phyloP scores from a whole-genome alignment of 2,113 vertebrate genomes.

The Polypterus senegalus region DNA sequence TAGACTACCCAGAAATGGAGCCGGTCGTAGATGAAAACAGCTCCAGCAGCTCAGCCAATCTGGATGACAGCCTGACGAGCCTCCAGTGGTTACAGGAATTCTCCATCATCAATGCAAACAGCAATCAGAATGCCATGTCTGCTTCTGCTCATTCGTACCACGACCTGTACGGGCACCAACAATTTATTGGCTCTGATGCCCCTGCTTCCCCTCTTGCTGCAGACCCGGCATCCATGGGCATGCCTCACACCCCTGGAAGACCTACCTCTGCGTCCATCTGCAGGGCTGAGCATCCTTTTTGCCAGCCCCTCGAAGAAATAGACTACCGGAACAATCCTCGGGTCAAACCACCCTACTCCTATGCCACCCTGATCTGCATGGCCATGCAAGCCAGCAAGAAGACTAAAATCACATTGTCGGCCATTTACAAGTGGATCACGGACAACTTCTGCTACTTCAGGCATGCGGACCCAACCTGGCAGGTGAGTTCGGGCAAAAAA shows the following conservation, averaged over 20 bases:
- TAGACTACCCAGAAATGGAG: slow-evolving; percentile 44
- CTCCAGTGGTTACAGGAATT: slow-evolving; percentile 92
- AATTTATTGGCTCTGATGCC: slow-evolving; percentile 41
- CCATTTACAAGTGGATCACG: slow-evolving; percentile 93
- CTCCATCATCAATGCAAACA: slow-evolving; percentile 60
- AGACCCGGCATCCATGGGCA: slow-evolving; percentile 71
- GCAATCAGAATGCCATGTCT: slow-evolving; percentile 34
- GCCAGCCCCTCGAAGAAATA: slow-evolving; percentile 67
- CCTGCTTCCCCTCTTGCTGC: slow-evolving; percentile 74
- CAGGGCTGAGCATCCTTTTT: slow-evolving; percentile 36
- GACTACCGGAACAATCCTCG: slow-evolving; percentile 76
- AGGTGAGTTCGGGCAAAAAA: slow-evolving; percentile 45
- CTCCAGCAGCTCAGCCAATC: slow-evolving; percentile 36
- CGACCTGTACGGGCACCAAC: slow-evolving; percentile 48
- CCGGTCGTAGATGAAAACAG: slow-evolving; percentile 50
- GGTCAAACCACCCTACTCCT: slow-evolving; percentile 82
- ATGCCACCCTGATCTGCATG: slow-evolving; percentile 92
- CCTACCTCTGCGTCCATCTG: slow-evolving; percentile 66
- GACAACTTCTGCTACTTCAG: slow-evolving; percentile 95
- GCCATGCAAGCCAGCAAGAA: slow-evolving; percentile 83
- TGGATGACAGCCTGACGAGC: slow-evolving; percentile 88
- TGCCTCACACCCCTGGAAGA: slow-evolving; percentile 73
- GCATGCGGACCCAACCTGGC: slow-evolving; percentile 88
- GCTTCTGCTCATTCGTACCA: slow-evolving; percentile 37
- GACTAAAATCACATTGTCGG: slow-evolving; percentile 81